Base-by-base conservation (phyloP, 2,113 vertebrate species). In the Phalacrocorax carbo region DNA sequence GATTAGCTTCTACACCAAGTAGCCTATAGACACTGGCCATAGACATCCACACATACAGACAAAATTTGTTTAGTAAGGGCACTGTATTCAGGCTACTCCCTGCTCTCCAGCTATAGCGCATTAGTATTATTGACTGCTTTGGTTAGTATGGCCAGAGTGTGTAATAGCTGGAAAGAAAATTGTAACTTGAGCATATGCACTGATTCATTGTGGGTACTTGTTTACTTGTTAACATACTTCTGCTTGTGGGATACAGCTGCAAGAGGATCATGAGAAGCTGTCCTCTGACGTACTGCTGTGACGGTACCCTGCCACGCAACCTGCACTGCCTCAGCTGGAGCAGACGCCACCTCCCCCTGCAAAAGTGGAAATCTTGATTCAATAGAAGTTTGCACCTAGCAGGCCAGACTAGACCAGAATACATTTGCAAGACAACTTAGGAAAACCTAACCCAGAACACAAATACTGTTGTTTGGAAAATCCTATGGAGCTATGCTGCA, bases 261-360 rank as follows among this genome's bases (percentile, higher is more conserved):
- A 26, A 57, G 19, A 9, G 42, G 13, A 71, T 14, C 15, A 34
- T 0, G 3, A 70, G 58, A 89, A 21, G 34, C 2, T 13, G 15
- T 82, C 36, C 42, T 30, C 10, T 6, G 0, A 66, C 22, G 32
- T 5, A 38, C 1, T 16, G n/a, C 44, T 55, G 36, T 1, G 5
- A 16, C 14, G 2, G 22, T 15, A 25, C 4, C 7, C 13, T 26
- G 44, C 42, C 4, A 3, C 11, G 38, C 7, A 3, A 52, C 30
- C 29, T 11, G 12, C 42, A 6, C 30, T 0, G 2, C 40, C 27
- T 62, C 2, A 0, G 42, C 10, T 0, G 2, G 10, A 57, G 26
- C 34, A 51, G 36, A 75, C 26, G 27, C 11, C 15, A 16, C 3
- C 15, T 58, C 15, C 48, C 40, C 23, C 52, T 1, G 20, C 32